A percentile compares a stretch with the other conserved stretches of the same genome.
phyloP scores from a whole-genome alignment of 2,797 vertebrate species.

The Vireo griseus region DNA sequence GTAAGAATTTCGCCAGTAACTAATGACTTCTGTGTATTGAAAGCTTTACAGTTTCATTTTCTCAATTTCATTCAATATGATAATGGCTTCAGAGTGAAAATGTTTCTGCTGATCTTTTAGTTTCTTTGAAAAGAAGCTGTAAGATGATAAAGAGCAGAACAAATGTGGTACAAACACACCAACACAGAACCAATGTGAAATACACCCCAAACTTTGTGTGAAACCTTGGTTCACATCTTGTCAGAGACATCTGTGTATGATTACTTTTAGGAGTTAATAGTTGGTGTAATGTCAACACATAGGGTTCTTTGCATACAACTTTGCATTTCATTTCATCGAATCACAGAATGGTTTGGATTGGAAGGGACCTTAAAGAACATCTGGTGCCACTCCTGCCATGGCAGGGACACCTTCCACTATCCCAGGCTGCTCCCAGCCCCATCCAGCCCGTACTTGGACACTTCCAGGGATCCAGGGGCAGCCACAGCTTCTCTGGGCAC shows the following conservation, averaged over 20 bases:
- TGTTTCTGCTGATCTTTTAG: not conserved
- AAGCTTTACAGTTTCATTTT: not conserved
- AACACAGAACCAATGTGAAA: not conserved
- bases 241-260: not conserved
- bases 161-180: not conserved
- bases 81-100: not conserved
- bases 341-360: not conserved
- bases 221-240: not conserved
- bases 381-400: too few relatives aligned
- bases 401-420: fast-evolving
- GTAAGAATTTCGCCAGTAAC: not conserved
- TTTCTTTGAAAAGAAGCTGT: not conserved
- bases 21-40: not conserved
- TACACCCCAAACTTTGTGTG: not conserved
- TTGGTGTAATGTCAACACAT: not conserved
- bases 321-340: not conserved
- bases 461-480: not conserved
- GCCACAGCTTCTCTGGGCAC: not conserved
- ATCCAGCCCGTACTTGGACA: fast-evolving
- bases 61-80: not conserved
- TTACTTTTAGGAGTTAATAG: not conserved
- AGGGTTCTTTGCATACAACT: not conserved
- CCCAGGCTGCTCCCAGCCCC: fast-evolving
- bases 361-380: not conserved
- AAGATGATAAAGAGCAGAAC: not conserved